Evolutionary conservation across 2,888 invertebrate species (phyloP), one percentile per base, ranked within the genome.

Genomic region (Cantharis lateralis): DNA sequence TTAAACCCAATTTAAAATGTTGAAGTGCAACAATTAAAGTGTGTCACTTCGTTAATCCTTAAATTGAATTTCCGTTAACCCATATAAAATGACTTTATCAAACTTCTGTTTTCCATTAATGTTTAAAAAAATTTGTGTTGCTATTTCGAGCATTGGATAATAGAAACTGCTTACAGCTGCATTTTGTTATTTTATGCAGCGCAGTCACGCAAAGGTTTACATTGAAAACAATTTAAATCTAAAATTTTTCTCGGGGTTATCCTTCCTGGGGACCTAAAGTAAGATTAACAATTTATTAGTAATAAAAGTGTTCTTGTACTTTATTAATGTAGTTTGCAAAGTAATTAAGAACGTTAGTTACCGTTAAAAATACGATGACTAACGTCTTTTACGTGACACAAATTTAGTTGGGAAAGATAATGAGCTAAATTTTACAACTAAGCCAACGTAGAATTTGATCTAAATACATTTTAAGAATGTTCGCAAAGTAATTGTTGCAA

Each of bases 361-460:
- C 28, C 28, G 63, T 66, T 72, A 68, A 72, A 71, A 72, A 72
- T 32, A 68, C 15, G 68, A 72, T 20, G 64, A 66, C 64, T 66
- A 66, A 66, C 15, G 64, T 20, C 64, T 66, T 66, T 66, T 66
- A 66, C 64, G 64, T 66, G 64, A 66, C 20, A 66, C 18, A 66
- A 66, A 66, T 66, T 66, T 20, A 20, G 64, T 66, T 18, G n/a
- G 24, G 64, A 20, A 20, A 66, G 18, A 66, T 66, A 66, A 24
- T 66, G 15, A 16, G 64, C 4, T 66, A 15, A 66, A 66, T n/a
- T 66, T 66, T 66, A n/a, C 48, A n/a, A 48, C 48, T 48, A 48
- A n/a, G 48, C 48, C n/a, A 9, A n/a, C 48, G n/a, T 7, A 48
- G 7, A 48, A 48, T 48, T 48, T 48, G 48, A 48, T 48, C n/a